These are phyloP conservation scores for Pardalotus punctatus DNA, from an alignment of 2,113 vertebrate species.

Conservation along the genomic window DNA sequence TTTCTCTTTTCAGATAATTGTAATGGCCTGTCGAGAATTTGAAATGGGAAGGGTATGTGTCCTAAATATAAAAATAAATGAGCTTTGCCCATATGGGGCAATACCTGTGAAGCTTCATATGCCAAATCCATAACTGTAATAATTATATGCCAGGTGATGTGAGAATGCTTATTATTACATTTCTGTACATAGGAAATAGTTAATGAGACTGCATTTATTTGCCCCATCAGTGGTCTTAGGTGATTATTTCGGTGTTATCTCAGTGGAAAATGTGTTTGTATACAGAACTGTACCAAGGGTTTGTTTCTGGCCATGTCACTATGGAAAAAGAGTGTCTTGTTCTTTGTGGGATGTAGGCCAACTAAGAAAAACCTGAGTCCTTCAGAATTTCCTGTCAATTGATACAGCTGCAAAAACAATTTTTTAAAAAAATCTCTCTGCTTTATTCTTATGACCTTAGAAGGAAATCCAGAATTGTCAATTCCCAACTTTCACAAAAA, in stretches of 20 bases:
- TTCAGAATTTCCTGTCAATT: not conserved
- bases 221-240: not conserved
- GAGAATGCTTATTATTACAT: not conserved
- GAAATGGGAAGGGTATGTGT: conserved; percentile 98
- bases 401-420: not conserved
- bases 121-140: not conserved
- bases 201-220: not conserved
- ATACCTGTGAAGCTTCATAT: not conserved
- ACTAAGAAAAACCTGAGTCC: not conserved
- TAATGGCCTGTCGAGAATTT: conserved; percentile 98
- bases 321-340: not conserved
- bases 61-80: not conserved
- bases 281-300: not conserved
- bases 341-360: not conserved
- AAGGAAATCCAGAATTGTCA: not conserved
- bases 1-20: conserved; percentile 85
- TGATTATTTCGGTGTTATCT: not conserved
- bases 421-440: not conserved
- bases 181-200: not conserved
- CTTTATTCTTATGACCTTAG: not conserved
- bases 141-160: not conserved
- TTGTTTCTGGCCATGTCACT: not conserved
- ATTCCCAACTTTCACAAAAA: not conserved
- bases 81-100: not conserved
- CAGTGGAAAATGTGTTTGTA: not conserved